Evolutionary conservation across 2,888 invertebrate species (phyloP).

Genomic region (Epirrhoe alternata): DNA sequence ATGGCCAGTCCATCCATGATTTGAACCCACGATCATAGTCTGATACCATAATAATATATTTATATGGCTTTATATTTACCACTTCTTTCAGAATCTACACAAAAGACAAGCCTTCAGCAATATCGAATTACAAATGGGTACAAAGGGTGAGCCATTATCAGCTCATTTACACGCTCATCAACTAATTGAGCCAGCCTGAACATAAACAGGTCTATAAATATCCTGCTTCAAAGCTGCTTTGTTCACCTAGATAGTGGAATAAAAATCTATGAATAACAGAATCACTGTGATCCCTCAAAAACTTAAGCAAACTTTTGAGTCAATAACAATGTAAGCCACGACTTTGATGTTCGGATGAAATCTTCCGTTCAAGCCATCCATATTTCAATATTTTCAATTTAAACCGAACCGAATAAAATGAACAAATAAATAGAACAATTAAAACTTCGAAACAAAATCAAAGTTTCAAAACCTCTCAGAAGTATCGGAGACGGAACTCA

Average conservation of each 20-base stretch:
- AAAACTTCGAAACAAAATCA: slow-evolving; percentile 16
- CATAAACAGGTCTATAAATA: not conserved
- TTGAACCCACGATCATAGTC: too few relatives aligned
- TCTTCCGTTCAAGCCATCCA: not conserved
- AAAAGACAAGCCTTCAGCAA: slow-evolving; percentile 14
- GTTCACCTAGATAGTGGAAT: not conserved
- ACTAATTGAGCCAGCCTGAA: slow-evolving; percentile 13
- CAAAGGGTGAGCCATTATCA: slow-evolving; percentile 36
- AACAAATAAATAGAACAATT: slow-evolving; percentile 12
- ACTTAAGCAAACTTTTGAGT: too few relatives aligned
- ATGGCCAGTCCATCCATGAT: too few relatives aligned
- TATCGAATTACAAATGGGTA: slow-evolving; percentile 30
- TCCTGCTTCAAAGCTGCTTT: not conserved
- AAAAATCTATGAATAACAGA: too few relatives aligned
- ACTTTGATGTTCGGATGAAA: too few relatives aligned
- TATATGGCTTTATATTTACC: too few relatives aligned
- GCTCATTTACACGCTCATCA: slow-evolving; percentile 36
- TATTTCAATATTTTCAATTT: not conserved
- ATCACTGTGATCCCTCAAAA: too few relatives aligned
- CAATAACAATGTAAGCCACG: too few relatives aligned
- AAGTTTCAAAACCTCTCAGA: slow-evolving; percentile 1
- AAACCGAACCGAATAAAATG: not conserved
- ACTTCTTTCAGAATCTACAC: not conserved
- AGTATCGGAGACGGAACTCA: not conserved
- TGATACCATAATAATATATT: too few relatives aligned